phyloP scores from a whole-genome alignment of 2,888 invertebrate species.

The Pandemis heparana region DNA sequence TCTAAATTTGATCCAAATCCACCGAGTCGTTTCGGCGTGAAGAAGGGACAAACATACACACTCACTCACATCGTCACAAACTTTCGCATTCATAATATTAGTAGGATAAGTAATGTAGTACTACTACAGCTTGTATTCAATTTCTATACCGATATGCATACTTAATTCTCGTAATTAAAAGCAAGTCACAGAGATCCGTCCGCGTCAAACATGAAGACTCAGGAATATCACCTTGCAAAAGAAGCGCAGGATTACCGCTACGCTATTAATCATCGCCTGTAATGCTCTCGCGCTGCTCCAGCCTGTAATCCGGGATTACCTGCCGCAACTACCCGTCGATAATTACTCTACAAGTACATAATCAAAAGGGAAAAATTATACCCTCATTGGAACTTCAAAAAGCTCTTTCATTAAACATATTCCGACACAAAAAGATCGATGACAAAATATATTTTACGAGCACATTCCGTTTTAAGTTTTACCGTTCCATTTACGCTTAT shows the following conservation, averaged over 20 bases:
- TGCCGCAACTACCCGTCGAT: conserved; percentile 32
- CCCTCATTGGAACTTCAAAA: not conserved
- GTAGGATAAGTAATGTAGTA: too few species aligned
- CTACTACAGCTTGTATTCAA: too few species aligned
- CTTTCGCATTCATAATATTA: too few species aligned
- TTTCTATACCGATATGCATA: not conserved
- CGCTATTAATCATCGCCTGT: conserved; percentile 70
- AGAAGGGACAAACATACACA: too few species aligned
- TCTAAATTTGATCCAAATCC: too few species aligned
- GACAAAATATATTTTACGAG: too few species aligned
- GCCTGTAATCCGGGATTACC: conserved; percentile 58
- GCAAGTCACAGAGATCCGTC: not conserved
- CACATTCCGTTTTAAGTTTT: too few species aligned
- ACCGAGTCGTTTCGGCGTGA: too few species aligned
- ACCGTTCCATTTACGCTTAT: too few species aligned
- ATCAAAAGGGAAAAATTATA: conserved; percentile 11
- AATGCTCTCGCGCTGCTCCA: conserved; percentile 41
- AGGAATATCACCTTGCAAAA: conserved; percentile 53
- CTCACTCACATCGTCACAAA: too few species aligned
- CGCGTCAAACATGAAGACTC: conserved; percentile 9
- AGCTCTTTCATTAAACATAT: not conserved
- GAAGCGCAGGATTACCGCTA: conserved; percentile 63
- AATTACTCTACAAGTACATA: conserved; percentile 49
- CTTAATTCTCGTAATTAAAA: conserved; percentile 6
- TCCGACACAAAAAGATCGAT: too few species aligned